Percentiles rank a stretch among this genome's conserved stretches.
Conservation (phyloP, 2,113 vertebrate genomes). For the Chloropsis hardwickii region DNA sequence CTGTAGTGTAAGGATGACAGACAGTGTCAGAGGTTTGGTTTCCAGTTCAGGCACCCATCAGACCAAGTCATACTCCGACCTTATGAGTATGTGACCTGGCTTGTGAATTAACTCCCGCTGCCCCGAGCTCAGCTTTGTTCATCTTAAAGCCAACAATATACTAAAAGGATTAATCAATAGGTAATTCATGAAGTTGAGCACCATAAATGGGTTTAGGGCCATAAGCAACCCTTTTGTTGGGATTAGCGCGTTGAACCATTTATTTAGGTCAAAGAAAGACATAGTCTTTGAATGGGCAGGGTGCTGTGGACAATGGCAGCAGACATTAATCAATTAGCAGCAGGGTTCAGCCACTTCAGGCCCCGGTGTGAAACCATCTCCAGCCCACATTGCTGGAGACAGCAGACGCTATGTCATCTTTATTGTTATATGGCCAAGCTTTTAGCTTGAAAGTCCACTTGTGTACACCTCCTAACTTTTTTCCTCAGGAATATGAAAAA, state of each 20-base stretch:
- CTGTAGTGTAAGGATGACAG: not conserved
- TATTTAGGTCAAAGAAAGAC: constrained; percentile 87
- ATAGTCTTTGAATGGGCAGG: constrained; percentile 71
- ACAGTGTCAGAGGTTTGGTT: not conserved
- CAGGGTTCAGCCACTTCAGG: constrained; percentile 68
- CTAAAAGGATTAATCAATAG: constrained; percentile 85
- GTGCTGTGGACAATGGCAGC: constrained; percentile 66
- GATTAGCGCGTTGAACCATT: constrained; percentile 77
- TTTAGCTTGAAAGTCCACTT: constrained; percentile 30
- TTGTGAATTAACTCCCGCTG: constrained; percentile 51
- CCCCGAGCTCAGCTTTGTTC: constrained; percentile 54
- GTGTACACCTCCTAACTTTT: not conserved
- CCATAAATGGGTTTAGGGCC: constrained; percentile 74
- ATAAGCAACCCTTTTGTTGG: constrained; percentile 80
- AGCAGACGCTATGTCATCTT: not conserved
- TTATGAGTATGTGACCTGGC: constrained; percentile 47
- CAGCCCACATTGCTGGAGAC: constrained; percentile 2
- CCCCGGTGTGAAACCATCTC: constrained; percentile 51
- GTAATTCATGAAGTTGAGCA: constrained; percentile 84
- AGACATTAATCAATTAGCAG: constrained; percentile 85
- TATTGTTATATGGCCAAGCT: not conserved
- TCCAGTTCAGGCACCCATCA: constrained; percentile 47
- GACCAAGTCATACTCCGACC: constrained; percentile 20
- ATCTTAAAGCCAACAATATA: constrained; percentile 79
- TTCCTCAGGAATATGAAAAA: not conserved